Base-by-base conservation (phyloP, 1,140 invertebrate genomes). In the Amyelois transitella region DNA sequence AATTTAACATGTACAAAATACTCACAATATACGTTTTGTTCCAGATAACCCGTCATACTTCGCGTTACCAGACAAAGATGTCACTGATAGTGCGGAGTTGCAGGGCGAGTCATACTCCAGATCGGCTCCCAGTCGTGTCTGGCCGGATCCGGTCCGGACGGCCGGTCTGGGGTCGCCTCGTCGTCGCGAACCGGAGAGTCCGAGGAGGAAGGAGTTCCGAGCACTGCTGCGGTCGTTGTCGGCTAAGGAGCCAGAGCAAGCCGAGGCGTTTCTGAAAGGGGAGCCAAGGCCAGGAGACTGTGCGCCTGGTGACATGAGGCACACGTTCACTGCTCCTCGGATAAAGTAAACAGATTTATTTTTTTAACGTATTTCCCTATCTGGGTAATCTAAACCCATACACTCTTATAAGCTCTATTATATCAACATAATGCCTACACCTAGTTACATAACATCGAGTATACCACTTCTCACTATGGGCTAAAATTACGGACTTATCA, bases 1-100 rank as follows among this genome's bases (percentile, higher is more conserved):
- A 8, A 1, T 38, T 38, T n/a, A 4, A 38, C n/a, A 12, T 38
- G 2, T 2, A 14, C 1, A 38, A 14, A 38, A 38, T 48, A n/a
- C n/a, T 50, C 52, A 52, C 2, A 6, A 51, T 58, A 51, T 32
- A 62, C 50, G 25, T 43, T 72, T 83, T 68, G 52, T 89, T 86
- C 14, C 81, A 90, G 89, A 90, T 74, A 90, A 90, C 66, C 90
- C 90, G 43, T 90, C 90, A n/a, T 90, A 90, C 70, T 90, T 90
- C 60, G 83, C 89, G 51, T 77, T 90, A 58, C 78, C 89, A 45
- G 84, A 87, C 48, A 86, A 81, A 65, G 76, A 86, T 75, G 75
- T 83, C 43, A 55, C 77, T 12, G 75, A 81, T 32, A 77, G 62
- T 48, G 71, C 64, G 14, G 70, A 72, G 43, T 53, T 73, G 12